Evolutionary conservation across 2,797 vertebrate species (phyloP), one percentile per base, ranked within the genome.

Genomic region (Xenopus petersii): DNA sequence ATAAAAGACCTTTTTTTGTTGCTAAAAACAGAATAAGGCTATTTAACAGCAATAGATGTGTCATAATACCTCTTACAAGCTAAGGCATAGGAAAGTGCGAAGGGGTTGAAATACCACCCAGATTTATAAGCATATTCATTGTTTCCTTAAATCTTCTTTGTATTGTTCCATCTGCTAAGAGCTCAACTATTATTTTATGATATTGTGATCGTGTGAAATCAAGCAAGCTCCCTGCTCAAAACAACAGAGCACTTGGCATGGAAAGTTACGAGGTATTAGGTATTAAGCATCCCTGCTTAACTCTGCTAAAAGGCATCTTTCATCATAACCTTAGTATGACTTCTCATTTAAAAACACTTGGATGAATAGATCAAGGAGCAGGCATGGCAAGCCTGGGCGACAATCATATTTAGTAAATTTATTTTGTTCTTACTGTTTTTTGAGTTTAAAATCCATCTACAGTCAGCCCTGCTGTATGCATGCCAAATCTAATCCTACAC

Each of bases 271-370:
- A 68, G 62, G 17, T 12, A 68, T 73, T 76, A 76, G 80, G 82
- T 62, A 36, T 49, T 59, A 80, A 81, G 61, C 81, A 84, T 83
- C 81, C 80, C 77, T 81, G 75, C 73, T 79, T 75, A 82, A 80
- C 82, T 80, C 46, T 75, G 81, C 80, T 82, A 79, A 84, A 88
- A 86, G 66, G 80, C 80, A 81, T 85, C 84, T 87, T 81, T 88
- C 88, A 83, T 83, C 83, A 54, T 75, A 74, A 75, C 78, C 69
- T 73, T 75, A 74, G 67, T 84, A 83, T 74, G 69, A 80, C 79
- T 71, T 82, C 81, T 84, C 80, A 75, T 82, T 87, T 81, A 88
- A 86, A 88, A 86, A 90, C 87, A 89, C 82, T 83, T 81, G 87
- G 81, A 81, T 75, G 81, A 80, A 81, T 85, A 81, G 80, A 85